phyloP scores from a whole-genome alignment of 2,113 vertebrate species.

The Laticauda laticaudata region DNA sequence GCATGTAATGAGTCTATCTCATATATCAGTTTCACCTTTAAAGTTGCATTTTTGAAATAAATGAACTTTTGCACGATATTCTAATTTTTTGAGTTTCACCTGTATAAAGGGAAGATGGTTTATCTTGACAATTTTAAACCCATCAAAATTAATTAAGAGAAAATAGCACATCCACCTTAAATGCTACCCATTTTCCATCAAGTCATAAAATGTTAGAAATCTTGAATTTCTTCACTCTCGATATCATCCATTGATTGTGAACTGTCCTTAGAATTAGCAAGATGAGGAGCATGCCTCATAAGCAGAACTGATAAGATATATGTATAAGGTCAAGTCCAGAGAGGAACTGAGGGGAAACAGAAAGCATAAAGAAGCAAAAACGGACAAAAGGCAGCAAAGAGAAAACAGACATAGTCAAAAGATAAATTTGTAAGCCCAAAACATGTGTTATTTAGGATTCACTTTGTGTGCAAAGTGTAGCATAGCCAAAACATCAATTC shows the following conservation, averaged over 20 bases:
- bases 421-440: neutral
- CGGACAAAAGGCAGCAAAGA: neutral
- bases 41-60: too few relatives aligned
- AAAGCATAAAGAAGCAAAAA: neutral
- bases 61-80: too few relatives aligned
- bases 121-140: neutral
- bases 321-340: neutral
- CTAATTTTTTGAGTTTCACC: too few relatives aligned
- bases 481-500: neutral
- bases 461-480: neutral
- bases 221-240: neutral
- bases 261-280: neutral
- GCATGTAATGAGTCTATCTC: too few relatives aligned
- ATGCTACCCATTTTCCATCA: neutral
- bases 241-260: neutral
- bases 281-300: neutral
- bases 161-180: neutral
- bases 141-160: neutral
- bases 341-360: too few relatives aligned
- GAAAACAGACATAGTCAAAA: neutral
- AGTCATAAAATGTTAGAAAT: neutral
- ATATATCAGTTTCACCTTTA: too few relatives aligned
- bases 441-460: neutral
- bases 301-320: neutral
- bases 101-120: neutral